These are phyloP conservation scores for Synanthedon vespiformis DNA, from an alignment of 2,888 invertebrate species.

Conservation along the genomic window DNA sequence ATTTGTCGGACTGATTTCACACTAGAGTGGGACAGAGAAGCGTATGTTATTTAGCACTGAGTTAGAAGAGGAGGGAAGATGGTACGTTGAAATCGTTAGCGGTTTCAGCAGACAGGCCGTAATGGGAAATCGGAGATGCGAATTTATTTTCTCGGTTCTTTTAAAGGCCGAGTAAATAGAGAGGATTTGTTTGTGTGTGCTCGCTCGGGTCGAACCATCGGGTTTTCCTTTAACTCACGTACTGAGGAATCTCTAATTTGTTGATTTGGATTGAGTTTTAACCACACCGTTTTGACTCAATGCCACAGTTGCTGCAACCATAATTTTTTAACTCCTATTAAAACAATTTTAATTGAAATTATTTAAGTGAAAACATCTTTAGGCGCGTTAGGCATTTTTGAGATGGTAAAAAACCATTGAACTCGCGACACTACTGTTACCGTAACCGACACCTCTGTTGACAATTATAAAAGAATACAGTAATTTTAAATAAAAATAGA, in stretches of 20 bases:
- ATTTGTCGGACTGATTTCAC: slow-evolving; percentile 80
- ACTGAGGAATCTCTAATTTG: slow-evolving; percentile 3
- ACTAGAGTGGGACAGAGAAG: slow-evolving; percentile 50
- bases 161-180: slow-evolving; percentile 27
- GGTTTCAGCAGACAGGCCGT: slow-evolving; percentile 39
- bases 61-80: slow-evolving; percentile 19
- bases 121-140: slow-evolving; percentile 46
- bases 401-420: no score
- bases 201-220: slow-evolving; percentile 8
- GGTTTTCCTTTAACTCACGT: slow-evolving; percentile 7
- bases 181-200: slow-evolving; percentile 25
- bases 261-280: background rate
- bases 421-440: no score
- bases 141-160: slow-evolving; percentile 21
- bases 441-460: no score
- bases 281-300: background rate
- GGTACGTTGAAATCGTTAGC: slow-evolving; percentile 40
- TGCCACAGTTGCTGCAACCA: no score
- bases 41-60: slow-evolving; percentile 5
- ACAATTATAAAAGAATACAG: no score
- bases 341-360: no score
- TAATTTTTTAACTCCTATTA: no score
- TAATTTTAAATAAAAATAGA: no score
- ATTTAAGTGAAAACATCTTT: no score
- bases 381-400: no score